Percentiles rank a stretch among this genome's conserved stretches.
phyloP scores from a whole-genome alignment of 2,797 vertebrate genomes.

The Epinephelus malabaricus region DNA sequence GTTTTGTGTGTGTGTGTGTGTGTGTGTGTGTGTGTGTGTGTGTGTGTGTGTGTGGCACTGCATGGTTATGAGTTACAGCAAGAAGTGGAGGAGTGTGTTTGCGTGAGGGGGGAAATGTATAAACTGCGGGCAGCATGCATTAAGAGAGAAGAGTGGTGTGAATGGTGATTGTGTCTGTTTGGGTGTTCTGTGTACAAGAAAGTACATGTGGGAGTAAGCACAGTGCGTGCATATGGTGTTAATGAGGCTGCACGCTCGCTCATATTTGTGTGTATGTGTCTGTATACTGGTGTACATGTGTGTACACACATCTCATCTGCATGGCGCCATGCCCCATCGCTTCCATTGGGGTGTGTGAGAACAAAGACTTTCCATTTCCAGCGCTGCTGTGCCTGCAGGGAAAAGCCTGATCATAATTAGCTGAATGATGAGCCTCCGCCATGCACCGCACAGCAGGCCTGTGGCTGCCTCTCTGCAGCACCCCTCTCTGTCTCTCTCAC shows the following conservation, averaged over 20 bases:
- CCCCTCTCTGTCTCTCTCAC: constrained; percentile 59
- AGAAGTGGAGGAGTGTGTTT: constrained; percentile 44
- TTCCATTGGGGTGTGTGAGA: constrained; percentile 87
- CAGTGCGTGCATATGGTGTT: constrained; percentile 62
- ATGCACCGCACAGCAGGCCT: constrained; percentile 84
- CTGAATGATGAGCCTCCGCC: constrained; percentile 88
- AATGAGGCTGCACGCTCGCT: constrained; percentile 64
- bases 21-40: constrained; percentile 7
- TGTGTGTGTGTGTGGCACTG: constrained; percentile 23
- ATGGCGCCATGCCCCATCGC: constrained; percentile 86
- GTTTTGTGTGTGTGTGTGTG: constrained; percentile 9
- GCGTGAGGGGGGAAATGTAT: constrained; percentile 33
- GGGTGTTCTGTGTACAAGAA: constrained; percentile 44
- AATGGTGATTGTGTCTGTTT: constrained; percentile 45
- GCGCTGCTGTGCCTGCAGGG: constrained; percentile 85
- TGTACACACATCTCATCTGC: constrained; percentile 81
- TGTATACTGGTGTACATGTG: constrained; percentile 57
- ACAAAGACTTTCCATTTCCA: constrained; percentile 89
- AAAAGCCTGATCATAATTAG: constrained; percentile 90
- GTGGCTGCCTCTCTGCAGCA: constrained; percentile 76
- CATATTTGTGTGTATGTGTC: constrained; percentile 61
- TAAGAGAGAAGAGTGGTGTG: constrained; percentile 48
- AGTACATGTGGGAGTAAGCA: constrained; percentile 55
- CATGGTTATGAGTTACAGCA: constrained; percentile 29
- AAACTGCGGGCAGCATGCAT: constrained; percentile 60